Base-by-base conservation (phyloP, 2,888 invertebrate genomes). In the Philereme vetulata region DNA sequence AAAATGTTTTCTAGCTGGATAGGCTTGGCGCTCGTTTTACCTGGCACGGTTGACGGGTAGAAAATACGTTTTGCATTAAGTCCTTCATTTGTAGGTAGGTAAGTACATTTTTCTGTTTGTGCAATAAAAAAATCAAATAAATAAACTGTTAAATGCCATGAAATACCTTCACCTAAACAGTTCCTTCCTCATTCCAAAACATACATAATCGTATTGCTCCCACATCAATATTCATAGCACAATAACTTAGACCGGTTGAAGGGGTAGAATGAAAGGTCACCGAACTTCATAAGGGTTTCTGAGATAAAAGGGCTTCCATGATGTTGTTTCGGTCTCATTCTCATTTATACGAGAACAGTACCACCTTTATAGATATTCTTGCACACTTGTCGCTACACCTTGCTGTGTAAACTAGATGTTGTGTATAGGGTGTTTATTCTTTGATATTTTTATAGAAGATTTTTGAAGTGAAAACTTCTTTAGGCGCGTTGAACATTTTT, bases 381-480 rank as follows among this genome's bases (percentile, higher is more conserved):
- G 78, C 69, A 77, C 87, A 90, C 89, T 90, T 90, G 89, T 86
- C 77, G 73, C 60, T 74, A 72, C 82, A 85, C 85, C 81, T 86
- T 86, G 77, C 78, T 75, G 65, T 76, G 68, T 76, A 68, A 77
- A 81, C 73, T 73, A 74, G 72, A 76, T 77, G 72, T 32, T 32
- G 11, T 72, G 65, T 76, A 85, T 70, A 80, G 80, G 72, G 21
- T 80, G 84, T 60, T 66, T 21, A 21, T 35, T 35, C 3, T 35
- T 35, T 35, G 35, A 35, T 35, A 35, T 35, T 35, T 21, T 21
- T 21, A 2, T 21, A 21, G 21, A 21, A 21, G 21, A 1, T 21
- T 21, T 21, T 21, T 21, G 2, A n/a, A n/a, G n/a, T n/a, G n/a
- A n/a, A n/a, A n/a, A n/a, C n/a, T n/a, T n/a, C n/a, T n/a, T n/a